Percentiles rank a stretch among this genome's conserved stretches.
phyloP scores from a whole-genome alignment of 2,113 vertebrate species.

The Dasypus novemcinctus region DNA sequence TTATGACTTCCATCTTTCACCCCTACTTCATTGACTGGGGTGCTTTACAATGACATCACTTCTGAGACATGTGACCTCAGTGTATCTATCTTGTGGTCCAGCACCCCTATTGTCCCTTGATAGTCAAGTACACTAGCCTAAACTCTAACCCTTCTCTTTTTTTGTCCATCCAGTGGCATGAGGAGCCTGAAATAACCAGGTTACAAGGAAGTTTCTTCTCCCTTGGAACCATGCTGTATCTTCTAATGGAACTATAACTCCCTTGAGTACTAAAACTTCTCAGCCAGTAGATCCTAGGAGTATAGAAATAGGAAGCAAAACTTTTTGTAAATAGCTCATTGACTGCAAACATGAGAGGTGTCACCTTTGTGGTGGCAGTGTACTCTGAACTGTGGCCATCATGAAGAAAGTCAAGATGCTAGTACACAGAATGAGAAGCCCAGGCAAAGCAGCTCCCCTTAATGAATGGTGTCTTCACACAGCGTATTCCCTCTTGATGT shows the following conservation, averaged over 20 bases:
- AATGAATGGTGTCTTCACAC: not conserved
- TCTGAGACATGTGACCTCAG: not conserved
- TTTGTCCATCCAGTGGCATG: not conserved
- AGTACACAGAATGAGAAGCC: not conserved
- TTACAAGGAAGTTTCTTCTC: not conserved
- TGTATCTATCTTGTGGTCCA: not conserved
- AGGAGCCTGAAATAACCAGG: not conserved
- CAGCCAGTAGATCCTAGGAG: not conserved
- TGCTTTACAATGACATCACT: not conserved
- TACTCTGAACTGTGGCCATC: not conserved
- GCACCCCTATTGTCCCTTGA: not conserved
- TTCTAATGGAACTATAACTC: not conserved
- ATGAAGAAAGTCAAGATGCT: not conserved
- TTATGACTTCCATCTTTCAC: not conserved
- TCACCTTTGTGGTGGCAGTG: not conserved
- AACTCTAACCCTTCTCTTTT: not conserved
- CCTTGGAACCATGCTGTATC: not conserved
- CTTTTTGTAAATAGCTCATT: not conserved
- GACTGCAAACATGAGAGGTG: not conserved
- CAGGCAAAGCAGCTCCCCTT: not conserved
- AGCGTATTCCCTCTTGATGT: not conserved
- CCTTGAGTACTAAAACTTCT: not conserved
- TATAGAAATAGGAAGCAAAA: not conserved
- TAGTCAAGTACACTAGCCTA: not conserved
- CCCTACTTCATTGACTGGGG: not conserved